Evolutionary conservation across 2,797 vertebrate genomes (phyloP).

Genomic region (Remorina albescens): DNA sequence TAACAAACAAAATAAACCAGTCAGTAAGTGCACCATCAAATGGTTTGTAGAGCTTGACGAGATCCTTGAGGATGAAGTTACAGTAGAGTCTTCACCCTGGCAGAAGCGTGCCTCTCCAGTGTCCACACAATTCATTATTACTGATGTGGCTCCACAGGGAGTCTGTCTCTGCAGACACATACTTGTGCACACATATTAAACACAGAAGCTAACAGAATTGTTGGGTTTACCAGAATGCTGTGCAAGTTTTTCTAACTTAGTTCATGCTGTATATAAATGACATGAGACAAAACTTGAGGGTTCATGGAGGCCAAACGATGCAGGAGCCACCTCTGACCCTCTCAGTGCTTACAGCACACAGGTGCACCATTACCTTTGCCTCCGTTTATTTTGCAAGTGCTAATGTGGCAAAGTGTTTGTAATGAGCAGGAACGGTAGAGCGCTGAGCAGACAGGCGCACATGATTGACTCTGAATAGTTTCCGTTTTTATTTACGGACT

Average conservation of each 20-base stretch:
- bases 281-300: constrained; percentile 57
- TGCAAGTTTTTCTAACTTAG: constrained; percentile 44
- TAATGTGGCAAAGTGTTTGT: constrained; percentile 6
- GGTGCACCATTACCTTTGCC: background rate
- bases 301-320: constrained; percentile 71
- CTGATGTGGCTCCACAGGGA: constrained; percentile 66
- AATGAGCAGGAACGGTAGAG: background rate
- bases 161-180: constrained; percentile 49
- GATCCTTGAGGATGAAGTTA: constrained; percentile 73
- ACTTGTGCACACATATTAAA: background rate
- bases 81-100: constrained; percentile 69
- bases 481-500: constrained; percentile 4
- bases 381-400: background rate
- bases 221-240: constrained; percentile 25
- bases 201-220: constrained; percentile 16
- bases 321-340: constrained; percentile 35
- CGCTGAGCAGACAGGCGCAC: constrained; percentile 1
- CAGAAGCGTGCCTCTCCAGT: constrained; percentile 66
- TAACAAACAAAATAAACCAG: constrained; percentile 7
- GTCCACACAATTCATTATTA: constrained; percentile 73
- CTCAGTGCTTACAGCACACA: constrained; percentile 18
- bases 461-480: constrained; percentile 16
- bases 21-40: constrained; percentile 54
- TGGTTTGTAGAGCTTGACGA: constrained; percentile 69
- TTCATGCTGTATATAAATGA: constrained; percentile 34